A percentile compares a stretch with the other conserved stretches of the same genome.
phyloP scores from a whole-genome alignment of 2,797 vertebrate genomes.

The Enoplosus armatus region DNA sequence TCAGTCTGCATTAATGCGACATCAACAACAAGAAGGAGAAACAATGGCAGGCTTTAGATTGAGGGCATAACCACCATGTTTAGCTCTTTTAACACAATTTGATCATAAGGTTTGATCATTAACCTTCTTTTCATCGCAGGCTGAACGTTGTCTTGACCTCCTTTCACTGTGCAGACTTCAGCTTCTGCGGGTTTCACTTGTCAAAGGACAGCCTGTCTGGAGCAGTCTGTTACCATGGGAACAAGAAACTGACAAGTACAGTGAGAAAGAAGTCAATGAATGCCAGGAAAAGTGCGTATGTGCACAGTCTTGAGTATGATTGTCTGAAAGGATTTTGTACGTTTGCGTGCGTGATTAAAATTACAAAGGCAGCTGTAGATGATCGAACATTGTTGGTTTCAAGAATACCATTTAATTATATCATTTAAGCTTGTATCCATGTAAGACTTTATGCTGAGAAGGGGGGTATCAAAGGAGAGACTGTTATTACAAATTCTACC shows the following conservation, averaged over 20 bases:
- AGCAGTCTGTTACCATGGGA: slow-evolving; percentile 65
- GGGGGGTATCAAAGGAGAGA: neutral
- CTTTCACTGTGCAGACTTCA: slow-evolving; percentile 19
- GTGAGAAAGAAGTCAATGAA: slow-evolving; percentile 29
- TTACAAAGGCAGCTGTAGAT: too few relatives aligned
- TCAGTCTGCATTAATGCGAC: neutral
- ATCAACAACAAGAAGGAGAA: neutral
- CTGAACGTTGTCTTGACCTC: slow-evolving; percentile 20
- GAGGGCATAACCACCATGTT: neutral
- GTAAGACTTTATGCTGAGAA: neutral
- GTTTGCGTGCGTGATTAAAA: neutral
- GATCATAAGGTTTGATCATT: too few relatives aligned
- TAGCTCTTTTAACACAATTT: neutral
- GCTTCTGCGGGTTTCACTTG: neutral
- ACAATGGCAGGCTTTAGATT: neutral
- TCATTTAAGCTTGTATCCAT: neutral
- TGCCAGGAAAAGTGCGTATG: slow-evolving; percentile 4
- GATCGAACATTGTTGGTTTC: too few relatives aligned
- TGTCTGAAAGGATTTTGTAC: neutral
- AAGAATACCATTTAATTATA: neutral
- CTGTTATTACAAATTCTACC: neutral
- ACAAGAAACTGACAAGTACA: slow-evolving; percentile 42
- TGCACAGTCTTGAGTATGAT: neutral
- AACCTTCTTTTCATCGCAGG: too few relatives aligned
- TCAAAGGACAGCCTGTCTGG: slow-evolving; percentile 41